Percentiles rank a stretch among this genome's conserved stretches.
phyloP scores from a whole-genome alignment of 2,113 vertebrate genomes.

The Paracanthobrama guichenoti region DNA sequence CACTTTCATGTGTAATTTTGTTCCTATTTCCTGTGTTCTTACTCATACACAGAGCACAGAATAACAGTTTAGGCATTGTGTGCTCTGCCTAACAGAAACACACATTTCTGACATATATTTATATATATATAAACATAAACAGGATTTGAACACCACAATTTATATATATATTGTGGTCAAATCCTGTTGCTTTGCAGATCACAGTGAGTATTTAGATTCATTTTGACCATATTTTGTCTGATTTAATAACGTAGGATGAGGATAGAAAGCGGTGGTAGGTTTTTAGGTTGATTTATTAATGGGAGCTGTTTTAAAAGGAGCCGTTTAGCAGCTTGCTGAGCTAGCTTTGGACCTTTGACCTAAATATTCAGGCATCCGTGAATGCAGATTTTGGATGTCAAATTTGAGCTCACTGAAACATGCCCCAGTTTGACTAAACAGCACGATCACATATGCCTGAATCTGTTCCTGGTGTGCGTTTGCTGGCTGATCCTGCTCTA shows the following conservation, averaged over 20 bases:
- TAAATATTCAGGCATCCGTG: constrained; percentile 62
- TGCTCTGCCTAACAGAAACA: neutral
- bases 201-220: neutral
- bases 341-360: constrained; percentile 71
- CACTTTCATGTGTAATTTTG: neutral
- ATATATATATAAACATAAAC: no score
- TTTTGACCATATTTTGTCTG: neutral
- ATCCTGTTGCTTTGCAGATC: neutral
- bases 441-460: neutral
- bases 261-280: no score
- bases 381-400: constrained; percentile 36
- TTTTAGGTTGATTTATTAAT: constrained; percentile 72
- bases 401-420: constrained; percentile 28
- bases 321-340: constrained; percentile 17
- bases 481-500: neutral
- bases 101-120: neutral
- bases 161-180: no score
- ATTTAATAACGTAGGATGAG: neutral
- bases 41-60: neutral
- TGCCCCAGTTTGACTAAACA: neutral
- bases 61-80: neutral
- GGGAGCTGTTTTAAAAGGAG: constrained; percentile 47
- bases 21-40: neutral
- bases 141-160: no score
- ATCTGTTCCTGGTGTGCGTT: neutral